Evolutionary conservation across 2,888 invertebrate genomes (phyloP), one percentile per base, ranked within the genome.

Genomic region (Ctena decussata): DNA sequence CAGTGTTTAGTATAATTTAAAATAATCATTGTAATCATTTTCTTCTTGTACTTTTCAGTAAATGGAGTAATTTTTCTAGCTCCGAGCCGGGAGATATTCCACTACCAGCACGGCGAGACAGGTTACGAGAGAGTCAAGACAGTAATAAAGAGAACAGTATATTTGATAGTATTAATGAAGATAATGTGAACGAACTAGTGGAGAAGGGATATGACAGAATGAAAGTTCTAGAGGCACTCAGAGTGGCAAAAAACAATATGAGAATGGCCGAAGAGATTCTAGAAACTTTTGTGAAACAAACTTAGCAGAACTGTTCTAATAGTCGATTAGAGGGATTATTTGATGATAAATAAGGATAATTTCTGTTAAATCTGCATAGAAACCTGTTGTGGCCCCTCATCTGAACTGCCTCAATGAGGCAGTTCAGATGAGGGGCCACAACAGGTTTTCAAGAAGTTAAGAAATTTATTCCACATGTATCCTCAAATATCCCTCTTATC

Each of bases 181-280:
- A 91, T 18, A 90, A 98, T 96, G 98, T 99, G 84, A 97, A 98
- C 30, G 97, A 98, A 88, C 96, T 99, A 85, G 98, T 98, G 71
- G 97, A 97, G 80, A 98, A 98, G 94, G 99, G 99, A 0, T 99
- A 98, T 95, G 97, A 98, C 0, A 98, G 98, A 93, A 98, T 98
- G 94, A 98, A 98, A 72, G 99, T 98, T 2, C 98, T 98, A 73
- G 97, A 98, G 91, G 99, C 99, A 5, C 96, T 99, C 91, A 98
- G 98, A 85, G 98, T 99, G 93, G 98, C 98, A 0, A 97, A 98
- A 83, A 99, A 99, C 96, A 98, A 99, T 96, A 97, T 99, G 78
- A 98, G 98, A 95, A 99, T 99, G 98, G 99, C 99, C 71, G 98
- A 98, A 96, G 98, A 99, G 95, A 98, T 98, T 94, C 96, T 98